Evolutionary conservation across 2,888 invertebrate species (phyloP).

Genomic region (Drosophila mercatorum): DNA sequence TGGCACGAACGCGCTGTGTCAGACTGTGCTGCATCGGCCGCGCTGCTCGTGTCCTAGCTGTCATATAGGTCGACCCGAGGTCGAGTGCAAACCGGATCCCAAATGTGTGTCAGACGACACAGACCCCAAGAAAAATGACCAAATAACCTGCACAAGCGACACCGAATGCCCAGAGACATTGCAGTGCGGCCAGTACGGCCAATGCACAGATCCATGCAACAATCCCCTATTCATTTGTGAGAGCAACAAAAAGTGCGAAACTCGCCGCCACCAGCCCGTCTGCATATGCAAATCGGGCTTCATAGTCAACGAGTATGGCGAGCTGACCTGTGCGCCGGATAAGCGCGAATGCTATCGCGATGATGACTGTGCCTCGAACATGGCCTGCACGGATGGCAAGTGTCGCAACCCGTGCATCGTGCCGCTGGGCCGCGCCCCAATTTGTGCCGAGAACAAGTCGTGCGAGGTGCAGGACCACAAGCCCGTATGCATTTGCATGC

Average conservation of each 20-base stretch:
- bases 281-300: constrained; percentile 96
- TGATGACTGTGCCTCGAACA: constrained; percentile 93
- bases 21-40: constrained; percentile 92
- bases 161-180: constrained; percentile 90
- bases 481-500: constrained; percentile 93
- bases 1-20: constrained; percentile 95
- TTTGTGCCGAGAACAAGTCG: constrained; percentile 92
- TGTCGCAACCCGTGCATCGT: constrained; percentile 94
- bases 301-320: constrained; percentile 93
- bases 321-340: constrained; percentile 94
- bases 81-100: constrained; percentile 91
- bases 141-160: constrained; percentile 88
- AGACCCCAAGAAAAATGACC: constrained; percentile 86
- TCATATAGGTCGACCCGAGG: constrained; percentile 92
- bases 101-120: constrained; percentile 87
- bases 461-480: constrained; percentile 95
- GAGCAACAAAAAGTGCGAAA: constrained; percentile 94
- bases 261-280: constrained; percentile 92
- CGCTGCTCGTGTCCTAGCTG: constrained; percentile 95
- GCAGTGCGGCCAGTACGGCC: constrained; percentile 90
- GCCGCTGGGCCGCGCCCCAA: constrained; percentile 86
- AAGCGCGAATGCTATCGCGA: constrained; percentile 91
- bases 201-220: constrained; percentile 93
- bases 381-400: constrained; percentile 92
- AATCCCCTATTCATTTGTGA: constrained; percentile 89